These are phyloP conservation scores for Dryadula phaetusa DNA, from an alignment of 2,888 invertebrate species.

Conservation along the genomic window DNA sequence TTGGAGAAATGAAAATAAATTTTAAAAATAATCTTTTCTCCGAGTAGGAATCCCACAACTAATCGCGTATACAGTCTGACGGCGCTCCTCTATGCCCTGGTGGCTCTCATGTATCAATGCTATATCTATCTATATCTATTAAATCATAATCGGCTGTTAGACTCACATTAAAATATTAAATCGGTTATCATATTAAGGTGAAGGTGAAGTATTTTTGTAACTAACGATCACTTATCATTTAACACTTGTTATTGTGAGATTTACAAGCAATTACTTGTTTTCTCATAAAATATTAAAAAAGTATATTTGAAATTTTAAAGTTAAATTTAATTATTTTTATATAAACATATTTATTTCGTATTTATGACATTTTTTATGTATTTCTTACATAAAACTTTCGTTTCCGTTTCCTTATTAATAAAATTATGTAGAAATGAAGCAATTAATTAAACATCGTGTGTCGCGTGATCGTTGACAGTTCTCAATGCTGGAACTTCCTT, in stretches of 20 bases:
- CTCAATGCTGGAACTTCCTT: constrained; percentile 5
- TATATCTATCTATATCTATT: too few relatives aligned
- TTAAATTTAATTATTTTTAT: not conserved
- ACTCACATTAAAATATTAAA: constrained; percentile 4
- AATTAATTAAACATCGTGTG: not conserved
- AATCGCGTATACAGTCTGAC: too few relatives aligned
- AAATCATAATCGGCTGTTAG: not conserved
- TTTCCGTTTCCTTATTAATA: constrained; percentile 4
- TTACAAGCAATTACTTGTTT: constrained; percentile 15
- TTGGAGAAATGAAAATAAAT: too few relatives aligned
- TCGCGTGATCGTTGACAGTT: constrained; percentile 12
- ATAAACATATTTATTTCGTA: not conserved
- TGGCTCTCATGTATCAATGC: too few relatives aligned
- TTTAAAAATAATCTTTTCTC: too few relatives aligned
- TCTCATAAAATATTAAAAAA: not conserved
- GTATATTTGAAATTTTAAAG: not conserved
- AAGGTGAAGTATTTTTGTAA: constrained; percentile 34
- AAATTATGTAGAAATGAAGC: not conserved
- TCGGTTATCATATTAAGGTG: constrained; percentile 39
- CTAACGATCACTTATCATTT: constrained; percentile 32
- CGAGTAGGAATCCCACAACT: too few relatives aligned
- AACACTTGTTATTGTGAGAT: constrained; percentile 17
- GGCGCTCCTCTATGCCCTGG: too few relatives aligned
- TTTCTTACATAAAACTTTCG: not conserved
- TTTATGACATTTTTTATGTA: not conserved